phyloP scores from a whole-genome alignment of 2,888 invertebrate species.

The Tachystola acroxantha region DNA sequence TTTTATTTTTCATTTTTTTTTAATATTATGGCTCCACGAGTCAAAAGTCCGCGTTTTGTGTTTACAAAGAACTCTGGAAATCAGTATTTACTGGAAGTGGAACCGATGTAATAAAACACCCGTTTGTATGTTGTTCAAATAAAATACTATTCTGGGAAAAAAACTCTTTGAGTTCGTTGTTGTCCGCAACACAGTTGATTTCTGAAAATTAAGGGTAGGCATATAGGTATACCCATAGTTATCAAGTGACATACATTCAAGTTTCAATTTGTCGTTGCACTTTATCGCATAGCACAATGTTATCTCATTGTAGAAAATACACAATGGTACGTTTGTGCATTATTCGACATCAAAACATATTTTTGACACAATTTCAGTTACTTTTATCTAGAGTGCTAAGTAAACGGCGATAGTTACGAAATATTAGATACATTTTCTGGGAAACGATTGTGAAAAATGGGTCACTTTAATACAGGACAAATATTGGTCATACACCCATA shows the following conservation, averaged over 20 bases:
- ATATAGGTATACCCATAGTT: conserved; percentile 14
- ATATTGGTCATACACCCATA: conserved; percentile 8
- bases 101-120: neutral
- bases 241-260: conserved; percentile 23
- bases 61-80: neutral
- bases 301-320: neutral
- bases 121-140: conserved; percentile 32
- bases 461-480: neutral
- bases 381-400: conserved; percentile 8
- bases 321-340: conserved; percentile 1
- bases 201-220: conserved; percentile 18
- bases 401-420: conserved; percentile 7
- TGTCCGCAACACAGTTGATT: conserved; percentile 23
- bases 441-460: conserved; percentile 4
- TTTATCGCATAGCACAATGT: neutral
- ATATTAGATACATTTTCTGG: conserved; percentile 3
- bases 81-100: neutral
- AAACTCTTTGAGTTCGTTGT: conserved; percentile 45
- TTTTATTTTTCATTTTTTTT: neutral
- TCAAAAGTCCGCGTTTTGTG: neutral
- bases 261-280: neutral
- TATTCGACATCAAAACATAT: conserved; percentile 1
- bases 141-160: conserved; percentile 50
- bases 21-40: neutral
- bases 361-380: neutral